Percentiles rank a stretch among this genome's conserved stretches.
Conservation (phyloP, 2,113 vertebrate genomes). For the Zosterops hypoxanthus region DNA sequence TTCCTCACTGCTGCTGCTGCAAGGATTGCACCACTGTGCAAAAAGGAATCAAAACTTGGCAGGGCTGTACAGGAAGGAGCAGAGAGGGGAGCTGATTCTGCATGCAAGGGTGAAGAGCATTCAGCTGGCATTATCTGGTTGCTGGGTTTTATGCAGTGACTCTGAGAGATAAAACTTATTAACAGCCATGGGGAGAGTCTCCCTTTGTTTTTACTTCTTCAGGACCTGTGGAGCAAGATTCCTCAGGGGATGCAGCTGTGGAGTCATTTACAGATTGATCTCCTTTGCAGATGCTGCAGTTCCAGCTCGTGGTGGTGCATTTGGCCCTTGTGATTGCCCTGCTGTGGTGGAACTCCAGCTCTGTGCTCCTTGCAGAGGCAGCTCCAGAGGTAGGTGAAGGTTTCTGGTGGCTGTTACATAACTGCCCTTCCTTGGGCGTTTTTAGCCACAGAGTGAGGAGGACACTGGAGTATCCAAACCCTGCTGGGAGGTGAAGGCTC, state of each 20-base stretch:
- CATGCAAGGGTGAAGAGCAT: neutral
- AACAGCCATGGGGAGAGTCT: neutral
- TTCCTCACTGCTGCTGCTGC: neutral
- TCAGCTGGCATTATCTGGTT: neutral
- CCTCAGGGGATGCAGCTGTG: neutral
- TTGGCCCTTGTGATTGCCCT: slow-evolving; percentile 61
- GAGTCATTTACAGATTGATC: neutral
- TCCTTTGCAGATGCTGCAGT: slow-evolving; percentile 74
- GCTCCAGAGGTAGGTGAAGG: slow-evolving; percentile 62
- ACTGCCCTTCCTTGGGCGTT: neutral
- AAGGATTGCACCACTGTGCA: neutral
- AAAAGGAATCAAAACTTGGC: neutral
- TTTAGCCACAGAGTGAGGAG: neutral
- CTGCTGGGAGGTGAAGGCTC: neutral
- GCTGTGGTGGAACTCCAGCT: slow-evolving; percentile 57
- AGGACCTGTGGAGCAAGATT: neutral
- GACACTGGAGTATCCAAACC: rapidly evolving
- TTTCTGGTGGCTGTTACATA: neutral
- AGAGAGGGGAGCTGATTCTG: neutral
- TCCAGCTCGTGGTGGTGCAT: slow-evolving; percentile 44
- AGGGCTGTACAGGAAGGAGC: neutral
- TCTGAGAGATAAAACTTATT: neutral
- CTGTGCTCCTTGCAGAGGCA: neutral
- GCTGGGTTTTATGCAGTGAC: neutral
- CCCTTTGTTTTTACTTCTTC: neutral